Evolutionary conservation across 2,797 vertebrate species (phyloP), one percentile per base, ranked within the genome.

Genomic region (Anguilla marmorata): DNA sequence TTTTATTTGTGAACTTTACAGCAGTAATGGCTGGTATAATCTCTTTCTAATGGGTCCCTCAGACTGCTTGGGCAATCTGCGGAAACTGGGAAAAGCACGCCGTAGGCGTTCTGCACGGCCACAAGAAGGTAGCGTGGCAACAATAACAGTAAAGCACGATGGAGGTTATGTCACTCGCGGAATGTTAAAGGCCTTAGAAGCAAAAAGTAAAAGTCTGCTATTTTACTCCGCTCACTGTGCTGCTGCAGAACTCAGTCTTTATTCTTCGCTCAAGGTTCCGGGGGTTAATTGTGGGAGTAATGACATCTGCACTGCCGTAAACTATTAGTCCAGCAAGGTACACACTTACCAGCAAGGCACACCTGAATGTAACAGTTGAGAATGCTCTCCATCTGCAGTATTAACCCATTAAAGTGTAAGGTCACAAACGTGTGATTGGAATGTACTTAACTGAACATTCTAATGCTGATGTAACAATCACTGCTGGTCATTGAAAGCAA

Each of bases 41-140:
- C 83, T 86, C 80, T 87, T 86, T 27, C n/a, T 87, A 89, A 89
- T 87, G 63, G 52, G 89, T 33, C 88, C 52, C 85, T 45, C 86
- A 86, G 87, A 91, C 41, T 88, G 45, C 88, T 86, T 86, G 88
- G 91, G 83, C 82, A 86, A 90, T 91, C 87, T 82, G 52, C 30
- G 48, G 86, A 83, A 41, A 27, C 60, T 83, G 86, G 9, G 41
- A 72, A 88, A 88, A 90, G 84, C 80, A 89, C 27, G 87, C 86
- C 85, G 58, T 76, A 21, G 87, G 87, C 86, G 69, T 60, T 89
- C 33, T 50, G 27, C 56, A 3, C 54, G 60, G 52, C 30, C 37
- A n/a, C 21, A 3, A 2, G 56, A 8, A 60, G 33, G 63, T 66
- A 79, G 63, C 90, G 90, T 66, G 88, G 87, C 86, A 84, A 84